Conservation (phyloP, 2,113 vertebrate species). For the Limnothrissa miodon region DNA sequence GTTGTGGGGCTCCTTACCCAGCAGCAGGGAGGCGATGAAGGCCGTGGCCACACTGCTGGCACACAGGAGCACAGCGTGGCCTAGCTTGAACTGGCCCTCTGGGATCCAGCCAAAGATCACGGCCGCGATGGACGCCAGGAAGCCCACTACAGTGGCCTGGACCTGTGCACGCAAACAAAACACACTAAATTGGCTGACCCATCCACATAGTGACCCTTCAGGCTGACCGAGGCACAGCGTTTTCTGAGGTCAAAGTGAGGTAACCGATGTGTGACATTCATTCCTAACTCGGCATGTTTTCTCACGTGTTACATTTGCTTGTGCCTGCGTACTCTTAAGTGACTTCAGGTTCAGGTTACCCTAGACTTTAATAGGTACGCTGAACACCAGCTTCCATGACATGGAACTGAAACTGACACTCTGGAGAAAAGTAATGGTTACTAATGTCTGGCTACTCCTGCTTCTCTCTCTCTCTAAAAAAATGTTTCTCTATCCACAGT, state of each 20-base stretch:
- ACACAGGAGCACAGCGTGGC: slow-evolving; percentile 90
- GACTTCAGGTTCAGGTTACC: not conserved
- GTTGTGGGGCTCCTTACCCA: slow-evolving; percentile 74
- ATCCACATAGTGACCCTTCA: not conserved
- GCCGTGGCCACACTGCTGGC: slow-evolving; percentile 96
- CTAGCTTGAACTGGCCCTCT: slow-evolving; percentile 88
- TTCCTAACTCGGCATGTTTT: not conserved
- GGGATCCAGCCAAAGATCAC: slow-evolving; percentile 98
- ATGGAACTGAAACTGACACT: not conserved
- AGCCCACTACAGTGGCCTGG: slow-evolving; percentile 96
- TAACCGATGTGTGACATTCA: not conserved
- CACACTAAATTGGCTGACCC: not conserved
- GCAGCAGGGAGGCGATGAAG: slow-evolving; percentile 91
- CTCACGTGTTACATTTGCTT: not conserved
- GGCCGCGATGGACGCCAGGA: slow-evolving; percentile 92
- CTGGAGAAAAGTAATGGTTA: not conserved
- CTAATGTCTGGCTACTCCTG: not conserved
- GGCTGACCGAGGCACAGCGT: not conserved
- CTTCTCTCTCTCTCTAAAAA: not conserved
- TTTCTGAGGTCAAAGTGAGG: not conserved
- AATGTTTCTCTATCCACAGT: not conserved
- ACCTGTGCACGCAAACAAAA: slow-evolving; percentile 71
- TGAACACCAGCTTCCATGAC: not conserved
- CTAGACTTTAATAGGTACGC: not conserved
- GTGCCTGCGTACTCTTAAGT: not conserved